phyloP scores from a whole-genome alignment of 2,797 vertebrate genomes.

The Halcyon leucocephala region DNA sequence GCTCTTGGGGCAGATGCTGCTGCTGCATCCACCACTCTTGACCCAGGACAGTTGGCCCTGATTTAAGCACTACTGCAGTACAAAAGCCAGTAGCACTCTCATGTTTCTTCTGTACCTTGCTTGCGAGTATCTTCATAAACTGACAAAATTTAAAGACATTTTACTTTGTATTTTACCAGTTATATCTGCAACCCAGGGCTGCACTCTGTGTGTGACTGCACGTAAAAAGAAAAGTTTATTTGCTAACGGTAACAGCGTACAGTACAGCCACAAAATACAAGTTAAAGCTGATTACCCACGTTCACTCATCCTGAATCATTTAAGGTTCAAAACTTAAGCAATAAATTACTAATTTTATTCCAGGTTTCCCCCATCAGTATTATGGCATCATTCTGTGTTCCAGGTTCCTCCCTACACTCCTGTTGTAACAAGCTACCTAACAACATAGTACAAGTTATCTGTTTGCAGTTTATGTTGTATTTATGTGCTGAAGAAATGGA shows the following conservation, averaged over 20 bases:
- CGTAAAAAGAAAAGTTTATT: background rate
- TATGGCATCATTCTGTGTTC: background rate
- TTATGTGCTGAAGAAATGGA: background rate
- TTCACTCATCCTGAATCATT: background rate
- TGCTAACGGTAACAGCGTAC: background rate
- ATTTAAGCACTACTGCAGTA: background rate
- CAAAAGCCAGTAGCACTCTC: background rate
- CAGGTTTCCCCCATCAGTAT: background rate
- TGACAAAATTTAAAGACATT: background rate
- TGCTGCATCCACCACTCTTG: background rate
- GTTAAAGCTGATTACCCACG: background rate
- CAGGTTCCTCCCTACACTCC: background rate
- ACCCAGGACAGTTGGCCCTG: background rate
- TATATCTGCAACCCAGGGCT: background rate
- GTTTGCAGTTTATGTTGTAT: background rate
- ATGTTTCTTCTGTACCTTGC: background rate
- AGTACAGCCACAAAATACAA: background rate
- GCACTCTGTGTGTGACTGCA: background rate
- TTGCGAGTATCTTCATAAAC: background rate
- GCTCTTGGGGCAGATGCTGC: background rate
- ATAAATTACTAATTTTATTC: background rate
- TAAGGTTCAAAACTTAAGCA: background rate
- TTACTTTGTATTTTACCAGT: background rate
- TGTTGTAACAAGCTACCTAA: background rate
- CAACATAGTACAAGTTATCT: background rate